Evolutionary conservation across 2,113 vertebrate species (phyloP).

Genomic region (Dicaeum eximium): DNA sequence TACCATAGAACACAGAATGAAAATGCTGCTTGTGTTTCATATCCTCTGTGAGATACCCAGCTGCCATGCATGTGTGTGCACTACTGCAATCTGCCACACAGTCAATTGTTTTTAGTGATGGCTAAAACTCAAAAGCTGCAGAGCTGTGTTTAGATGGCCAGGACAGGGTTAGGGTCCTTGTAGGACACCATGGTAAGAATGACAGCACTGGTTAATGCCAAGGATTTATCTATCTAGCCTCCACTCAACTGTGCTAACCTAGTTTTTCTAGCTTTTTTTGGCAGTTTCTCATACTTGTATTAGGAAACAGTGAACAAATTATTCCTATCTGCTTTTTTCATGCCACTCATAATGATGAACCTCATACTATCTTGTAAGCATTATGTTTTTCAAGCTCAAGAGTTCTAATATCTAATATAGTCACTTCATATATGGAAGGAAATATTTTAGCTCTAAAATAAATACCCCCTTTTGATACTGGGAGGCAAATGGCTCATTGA

Average conservation of each 20-base stretch:
- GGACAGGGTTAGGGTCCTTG: neutral
- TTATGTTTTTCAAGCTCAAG: neutral
- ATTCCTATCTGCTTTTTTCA: neutral
- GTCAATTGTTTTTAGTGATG: neutral
- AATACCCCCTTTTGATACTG: neutral
- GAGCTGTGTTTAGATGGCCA: neutral
- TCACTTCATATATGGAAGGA: neutral
- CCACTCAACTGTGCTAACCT: neutral
- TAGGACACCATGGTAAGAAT: neutral
- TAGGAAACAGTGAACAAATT: neutral
- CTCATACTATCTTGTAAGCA: neutral
- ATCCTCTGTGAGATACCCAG: neutral
- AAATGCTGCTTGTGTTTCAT: neutral
- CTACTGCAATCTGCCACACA: neutral
- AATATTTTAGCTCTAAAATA: neutral
- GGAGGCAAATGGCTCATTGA: neutral
- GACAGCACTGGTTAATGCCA: neutral
- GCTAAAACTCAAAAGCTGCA: neutral
- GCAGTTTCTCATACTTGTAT: neutral
- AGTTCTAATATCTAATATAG: neutral
- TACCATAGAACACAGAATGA: neutral
- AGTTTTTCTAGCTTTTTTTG: neutral
- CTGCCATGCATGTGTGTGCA: neutral
- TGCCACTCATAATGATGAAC: neutral
- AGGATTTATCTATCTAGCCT: neutral